A percentile compares a stretch with the other conserved stretches of the same genome.
Conservation (phyloP, 2,113 vertebrate genomes). For the Serilophus lunatus region DNA sequence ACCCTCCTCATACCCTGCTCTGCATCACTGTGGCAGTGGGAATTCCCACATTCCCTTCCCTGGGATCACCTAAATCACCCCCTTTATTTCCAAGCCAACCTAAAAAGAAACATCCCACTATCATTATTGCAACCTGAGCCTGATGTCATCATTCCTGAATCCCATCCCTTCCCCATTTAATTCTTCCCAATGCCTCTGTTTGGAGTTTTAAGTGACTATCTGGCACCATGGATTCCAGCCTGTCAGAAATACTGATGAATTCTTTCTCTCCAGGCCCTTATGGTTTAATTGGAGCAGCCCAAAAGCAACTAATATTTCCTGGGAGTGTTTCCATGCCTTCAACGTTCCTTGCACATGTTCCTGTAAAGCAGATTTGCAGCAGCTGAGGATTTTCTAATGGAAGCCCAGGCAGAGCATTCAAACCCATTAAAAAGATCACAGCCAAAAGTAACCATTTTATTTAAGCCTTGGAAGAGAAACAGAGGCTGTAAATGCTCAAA, state of each 20-base stretch:
- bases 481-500: background rate
- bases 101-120: background rate
- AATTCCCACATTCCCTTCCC: background rate
- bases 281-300: background rate
- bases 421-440: background rate
- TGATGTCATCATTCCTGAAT: fast-evolving
- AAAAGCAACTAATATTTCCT: background rate
- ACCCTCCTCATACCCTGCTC: background rate
- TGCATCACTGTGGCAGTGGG: fast-evolving
- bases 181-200: fast-evolving
- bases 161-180: background rate
- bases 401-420: background rate
- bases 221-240: background rate
- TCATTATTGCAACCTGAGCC: background rate
- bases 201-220: background rate
- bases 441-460: background rate
- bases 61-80: background rate
- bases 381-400: background rate
- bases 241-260: background rate
- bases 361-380: background rate
- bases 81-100: background rate
- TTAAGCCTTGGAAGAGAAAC: constrained; percentile 14
- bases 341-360: fast-evolving
- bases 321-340: fast-evolving
- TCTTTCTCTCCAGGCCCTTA: background rate